These are phyloP conservation scores for Panzeria rudis DNA, from an alignment of 2,888 invertebrate species.

Conservation along the genomic window DNA sequence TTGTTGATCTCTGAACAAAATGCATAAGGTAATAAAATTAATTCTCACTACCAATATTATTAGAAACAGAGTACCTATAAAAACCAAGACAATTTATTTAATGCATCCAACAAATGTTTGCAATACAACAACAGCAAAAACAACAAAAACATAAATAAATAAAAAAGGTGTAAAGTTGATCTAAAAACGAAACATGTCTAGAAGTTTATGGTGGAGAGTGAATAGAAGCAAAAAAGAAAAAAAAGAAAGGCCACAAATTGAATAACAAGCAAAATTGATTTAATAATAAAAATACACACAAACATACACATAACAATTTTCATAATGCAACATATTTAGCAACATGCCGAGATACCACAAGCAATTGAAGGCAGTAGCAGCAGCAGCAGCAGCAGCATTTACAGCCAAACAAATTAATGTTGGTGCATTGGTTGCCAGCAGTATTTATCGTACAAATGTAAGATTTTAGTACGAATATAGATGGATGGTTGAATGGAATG, in stretches of 20 bases:
- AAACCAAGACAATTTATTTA: slow-evolving; percentile 65
- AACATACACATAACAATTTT: slow-evolving; percentile 57
- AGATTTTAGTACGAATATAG: slow-evolving; percentile 4
- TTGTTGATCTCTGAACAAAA: slow-evolving; percentile 38
- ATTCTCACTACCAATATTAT: slow-evolving; percentile 68
- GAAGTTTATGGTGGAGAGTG: slow-evolving; percentile 53
- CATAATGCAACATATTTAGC: slow-evolving; percentile 68
- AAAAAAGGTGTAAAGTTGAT: slow-evolving; percentile 72
- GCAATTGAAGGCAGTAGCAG: slow-evolving; percentile 29
- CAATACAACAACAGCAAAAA: slow-evolving; percentile 28
- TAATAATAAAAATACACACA: slow-evolving; percentile 67
- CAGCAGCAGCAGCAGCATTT: slow-evolving; percentile 1
- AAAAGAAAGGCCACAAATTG: slow-evolving; percentile 65
- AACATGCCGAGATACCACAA: slow-evolving; percentile 49
- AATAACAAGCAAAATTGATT: slow-evolving; percentile 73
- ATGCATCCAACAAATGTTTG: slow-evolving; percentile 58
- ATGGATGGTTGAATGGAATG: slow-evolving; percentile 50
- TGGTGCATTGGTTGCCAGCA: slow-evolving; percentile 1
- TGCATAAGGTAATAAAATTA: slow-evolving; percentile 66
- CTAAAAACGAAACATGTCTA: slow-evolving; percentile 68
- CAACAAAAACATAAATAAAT: slow-evolving; percentile 51
- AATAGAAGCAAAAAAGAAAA: slow-evolving; percentile 11
- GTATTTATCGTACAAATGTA: slow-evolving; percentile 31
- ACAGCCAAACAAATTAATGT: slow-evolving; percentile 33
- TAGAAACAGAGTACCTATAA: slow-evolving; percentile 45